These are phyloP conservation scores for Zoanthus gigantus DNA, from an alignment of 92 coral and sea anemone species.

Conservation along the genomic window DNA sequence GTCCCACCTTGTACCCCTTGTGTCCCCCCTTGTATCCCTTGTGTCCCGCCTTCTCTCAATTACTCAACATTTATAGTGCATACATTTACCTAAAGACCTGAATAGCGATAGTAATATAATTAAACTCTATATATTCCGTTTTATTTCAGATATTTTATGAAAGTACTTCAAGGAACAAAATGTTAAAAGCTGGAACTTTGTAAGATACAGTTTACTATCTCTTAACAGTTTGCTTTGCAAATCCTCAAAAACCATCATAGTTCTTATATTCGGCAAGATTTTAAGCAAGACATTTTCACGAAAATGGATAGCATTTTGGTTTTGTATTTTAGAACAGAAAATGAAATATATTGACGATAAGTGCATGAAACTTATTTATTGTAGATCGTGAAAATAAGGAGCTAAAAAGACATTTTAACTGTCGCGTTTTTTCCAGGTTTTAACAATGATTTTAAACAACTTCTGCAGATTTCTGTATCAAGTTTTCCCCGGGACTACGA, in stretches of 20 bases:
- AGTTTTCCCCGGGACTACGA: slow-evolving; percentile 94
- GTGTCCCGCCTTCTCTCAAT: not conserved
- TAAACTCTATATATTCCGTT: not conserved
- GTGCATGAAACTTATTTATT: no score
- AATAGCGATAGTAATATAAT: not conserved
- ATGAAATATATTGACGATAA: no score
- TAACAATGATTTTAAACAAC: not conserved
- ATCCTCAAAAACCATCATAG: no score
- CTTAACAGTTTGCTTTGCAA: no score
- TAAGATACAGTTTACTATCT: slow-evolving; percentile 36
- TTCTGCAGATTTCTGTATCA: slow-evolving; percentile 85
- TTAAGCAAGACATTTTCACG: no score
- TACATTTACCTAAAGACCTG: not conserved
- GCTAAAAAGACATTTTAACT: not conserved
- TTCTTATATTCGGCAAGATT: no score
- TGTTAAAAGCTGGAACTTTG: slow-evolving; percentile 91
- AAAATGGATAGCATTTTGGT: no score
- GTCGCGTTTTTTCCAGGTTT: not conserved
- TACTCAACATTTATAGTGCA: not conserved
- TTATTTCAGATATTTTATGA: slow-evolving; percentile 83
- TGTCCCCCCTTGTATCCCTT: not conserved
- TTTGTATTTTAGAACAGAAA: not conserved
- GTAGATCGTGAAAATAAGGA: not conserved
- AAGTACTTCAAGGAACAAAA: slow-evolving; percentile 95
- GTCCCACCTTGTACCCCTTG: no score